Percentiles rank a stretch among this genome's conserved stretches.
phyloP scores from a whole-genome alignment of 2,797 vertebrate species.

The Muscicapa comitata region DNA sequence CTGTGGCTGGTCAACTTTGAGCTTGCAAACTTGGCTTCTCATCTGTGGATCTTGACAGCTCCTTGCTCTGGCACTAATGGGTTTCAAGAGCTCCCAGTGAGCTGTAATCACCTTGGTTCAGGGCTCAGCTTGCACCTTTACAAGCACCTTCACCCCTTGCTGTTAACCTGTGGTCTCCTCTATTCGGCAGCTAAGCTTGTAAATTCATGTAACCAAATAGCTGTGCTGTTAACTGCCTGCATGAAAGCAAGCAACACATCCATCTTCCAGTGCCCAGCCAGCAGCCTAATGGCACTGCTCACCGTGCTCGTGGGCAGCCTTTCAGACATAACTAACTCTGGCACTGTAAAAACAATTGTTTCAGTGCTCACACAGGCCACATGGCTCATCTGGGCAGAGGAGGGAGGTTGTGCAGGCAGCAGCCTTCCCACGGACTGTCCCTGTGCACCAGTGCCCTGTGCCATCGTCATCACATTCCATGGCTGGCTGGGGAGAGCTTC shows the following conservation, averaged over 20 bases:
- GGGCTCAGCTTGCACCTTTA: conserved; percentile 59
- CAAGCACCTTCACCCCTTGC: conserved; percentile 56
- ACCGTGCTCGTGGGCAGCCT: not conserved
- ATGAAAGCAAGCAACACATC: conserved; percentile 48
- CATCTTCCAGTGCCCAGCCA: conserved; percentile 55
- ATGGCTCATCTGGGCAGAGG: not conserved
- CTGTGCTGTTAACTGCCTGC: conserved; percentile 47
- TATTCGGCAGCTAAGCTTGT: conserved; percentile 50
- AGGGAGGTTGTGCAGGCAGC: not conserved
- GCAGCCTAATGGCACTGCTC: conserved; percentile 39
- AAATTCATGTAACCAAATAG: conserved; percentile 68
- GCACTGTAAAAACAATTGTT: conserved; percentile 24
- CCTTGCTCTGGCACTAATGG: conserved; percentile 51
- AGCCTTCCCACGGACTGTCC: not conserved
- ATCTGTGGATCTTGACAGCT: conserved; percentile 48
- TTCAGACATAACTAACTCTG: conserved; percentile 32
- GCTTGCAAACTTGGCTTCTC: conserved; percentile 37
- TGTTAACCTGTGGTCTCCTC: conserved; percentile 51
- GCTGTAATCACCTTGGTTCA: conserved; percentile 51
- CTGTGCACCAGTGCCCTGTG: not conserved
- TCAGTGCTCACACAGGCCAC: not conserved
- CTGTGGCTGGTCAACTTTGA: not conserved
- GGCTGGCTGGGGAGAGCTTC: not conserved
- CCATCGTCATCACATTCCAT: not conserved
- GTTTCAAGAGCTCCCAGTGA: conserved; percentile 36